Conservation (phyloP, 2,888 invertebrate genomes). For the Phengaris arion region DNA sequence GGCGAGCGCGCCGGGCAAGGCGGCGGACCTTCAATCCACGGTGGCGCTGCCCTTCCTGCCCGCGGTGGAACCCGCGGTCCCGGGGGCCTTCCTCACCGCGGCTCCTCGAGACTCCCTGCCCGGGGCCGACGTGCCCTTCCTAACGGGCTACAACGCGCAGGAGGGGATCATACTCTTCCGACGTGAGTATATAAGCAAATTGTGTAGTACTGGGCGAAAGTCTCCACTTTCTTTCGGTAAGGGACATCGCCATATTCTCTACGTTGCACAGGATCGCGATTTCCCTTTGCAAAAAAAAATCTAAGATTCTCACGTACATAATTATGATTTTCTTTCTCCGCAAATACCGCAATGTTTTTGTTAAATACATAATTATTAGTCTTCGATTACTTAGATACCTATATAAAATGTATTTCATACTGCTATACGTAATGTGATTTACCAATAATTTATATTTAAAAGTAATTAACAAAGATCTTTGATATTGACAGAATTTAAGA, state of each 20-base stretch:
- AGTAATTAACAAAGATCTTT: background rate
- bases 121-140: slow-evolving; percentile 80
- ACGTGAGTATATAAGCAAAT: slow-evolving; percentile 59
- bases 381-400: no score
- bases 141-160: slow-evolving; percentile 82
- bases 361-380: no score
- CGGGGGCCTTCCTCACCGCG: slow-evolving; percentile 76
- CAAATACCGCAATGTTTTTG: no score
- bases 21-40: slow-evolving; percentile 76
- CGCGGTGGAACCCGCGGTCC: slow-evolving; percentile 65
- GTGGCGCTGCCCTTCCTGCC: slow-evolving; percentile 82
- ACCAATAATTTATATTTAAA: background rate
- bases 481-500: background rate
- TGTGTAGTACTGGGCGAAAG: no score
- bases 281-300: background rate
- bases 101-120: slow-evolving; percentile 70
- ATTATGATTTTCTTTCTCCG: no score
- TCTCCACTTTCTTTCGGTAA: no score
- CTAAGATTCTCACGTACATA: no score
- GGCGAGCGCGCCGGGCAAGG: slow-evolving; percentile 60
- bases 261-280: background rate
- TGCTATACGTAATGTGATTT: background rate
- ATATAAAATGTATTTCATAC: background rate
- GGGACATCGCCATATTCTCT: no score
- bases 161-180: slow-evolving; percentile 82